Evolutionary conservation across 2,888 invertebrate genomes (phyloP).

Genomic region (Timema cristinae): DNA sequence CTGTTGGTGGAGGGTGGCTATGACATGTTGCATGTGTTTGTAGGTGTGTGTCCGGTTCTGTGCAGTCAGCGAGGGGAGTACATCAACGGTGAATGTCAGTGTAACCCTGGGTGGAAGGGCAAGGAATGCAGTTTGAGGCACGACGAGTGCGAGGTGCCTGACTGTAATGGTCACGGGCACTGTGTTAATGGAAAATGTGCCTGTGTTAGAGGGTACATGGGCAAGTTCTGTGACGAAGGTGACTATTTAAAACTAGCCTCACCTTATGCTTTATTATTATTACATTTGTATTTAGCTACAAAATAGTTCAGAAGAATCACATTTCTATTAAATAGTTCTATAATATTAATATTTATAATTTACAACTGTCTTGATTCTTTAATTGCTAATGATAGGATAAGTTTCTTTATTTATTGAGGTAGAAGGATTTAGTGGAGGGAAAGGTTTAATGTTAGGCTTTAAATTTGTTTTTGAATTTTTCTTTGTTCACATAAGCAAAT

Average conservation of each 20-base stretch:
- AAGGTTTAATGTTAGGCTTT: no score
- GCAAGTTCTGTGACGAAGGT: conserved; percentile 90
- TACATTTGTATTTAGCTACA: no score
- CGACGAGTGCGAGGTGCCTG: conserved; percentile 94
- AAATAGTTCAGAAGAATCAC: no score
- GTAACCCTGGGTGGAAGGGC: conserved; percentile 98
- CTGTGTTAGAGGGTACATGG: conserved; percentile 91
- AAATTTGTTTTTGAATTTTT: no score
- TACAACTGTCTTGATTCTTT: no score
- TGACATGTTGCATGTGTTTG: conserved; percentile 32
- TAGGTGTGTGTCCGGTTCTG: conserved; percentile 91
- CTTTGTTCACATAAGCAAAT: no score
- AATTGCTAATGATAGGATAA: no score
- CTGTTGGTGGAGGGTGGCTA: not conserved
- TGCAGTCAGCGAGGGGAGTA: conserved; percentile 97
- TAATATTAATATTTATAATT: no score
- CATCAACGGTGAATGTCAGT: conserved; percentile 93
- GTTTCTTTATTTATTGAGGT: no score
- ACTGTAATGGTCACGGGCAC: conserved; percentile 94
- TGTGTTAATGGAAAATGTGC: conserved; percentile 94
- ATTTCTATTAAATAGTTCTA: no score
- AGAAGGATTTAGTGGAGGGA: no score
- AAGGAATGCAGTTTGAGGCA: conserved; percentile 93
- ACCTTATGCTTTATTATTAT: no score
- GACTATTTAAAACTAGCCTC: conserved; percentile 37